A percentile compares a stretch with the other conserved stretches of the same genome.
These are phyloP conservation scores for Linepithema humile DNA, from an alignment of 1,140 invertebrate genomes.

Conservation along the genomic window DNA sequence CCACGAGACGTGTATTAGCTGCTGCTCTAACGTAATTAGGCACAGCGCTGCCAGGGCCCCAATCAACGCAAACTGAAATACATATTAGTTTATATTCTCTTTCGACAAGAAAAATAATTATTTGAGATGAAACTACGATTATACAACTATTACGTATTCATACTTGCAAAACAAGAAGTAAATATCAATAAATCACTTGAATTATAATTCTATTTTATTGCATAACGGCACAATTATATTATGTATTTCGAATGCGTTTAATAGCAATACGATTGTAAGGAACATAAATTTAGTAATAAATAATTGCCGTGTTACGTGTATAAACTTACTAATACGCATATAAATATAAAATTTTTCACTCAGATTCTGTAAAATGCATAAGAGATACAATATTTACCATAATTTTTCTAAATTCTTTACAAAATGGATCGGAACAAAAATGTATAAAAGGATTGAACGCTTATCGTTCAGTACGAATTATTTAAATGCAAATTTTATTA, in stretches of 20 bases:
- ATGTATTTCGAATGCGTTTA: not conserved
- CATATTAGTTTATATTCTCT: too few species aligned
- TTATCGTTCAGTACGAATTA: not conserved
- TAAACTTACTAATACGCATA: not conserved
- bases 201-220: not conserved
- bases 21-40: slow-evolving; percentile 97
- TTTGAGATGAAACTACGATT: not conserved
- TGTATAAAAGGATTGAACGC: not conserved
- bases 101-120: not conserved
- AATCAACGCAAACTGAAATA: slow-evolving; percentile 95
- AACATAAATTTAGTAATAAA: not conserved
- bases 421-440: not conserved
- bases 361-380: not conserved
- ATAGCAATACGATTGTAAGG: not conserved
- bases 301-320: not conserved
- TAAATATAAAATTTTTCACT: not conserved
- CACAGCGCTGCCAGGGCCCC: slow-evolving; percentile 95
- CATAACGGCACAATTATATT: not conserved
- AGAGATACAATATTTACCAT: not conserved
- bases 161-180: not conserved
- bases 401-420: not conserved
- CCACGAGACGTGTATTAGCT: slow-evolving; percentile 96
- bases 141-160: not conserved
- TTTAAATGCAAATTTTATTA: slow-evolving; percentile 1
- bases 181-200: not conserved